Evolutionary conservation across 2,888 invertebrate genomes (phyloP).

Genomic region (Xanthia togata): DNA sequence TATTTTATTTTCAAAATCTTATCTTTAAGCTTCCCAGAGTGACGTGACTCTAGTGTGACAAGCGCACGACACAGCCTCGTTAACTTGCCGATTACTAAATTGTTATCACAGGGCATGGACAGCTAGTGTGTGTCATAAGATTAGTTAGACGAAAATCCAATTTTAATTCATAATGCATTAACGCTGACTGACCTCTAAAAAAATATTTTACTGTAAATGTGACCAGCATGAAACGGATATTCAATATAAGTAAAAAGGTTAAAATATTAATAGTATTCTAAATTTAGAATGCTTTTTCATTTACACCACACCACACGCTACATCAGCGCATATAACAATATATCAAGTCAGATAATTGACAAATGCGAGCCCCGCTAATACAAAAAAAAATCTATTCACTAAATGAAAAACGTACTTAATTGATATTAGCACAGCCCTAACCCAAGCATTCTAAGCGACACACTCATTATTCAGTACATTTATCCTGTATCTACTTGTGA

Average conservation of each 20-base stretch:
- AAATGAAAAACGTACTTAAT: conserved; percentile 1
- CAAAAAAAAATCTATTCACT: background rate
- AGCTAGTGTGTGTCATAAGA: background rate
- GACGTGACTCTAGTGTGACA: background rate
- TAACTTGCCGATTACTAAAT: background rate
- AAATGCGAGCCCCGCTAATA: background rate
- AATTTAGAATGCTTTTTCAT: too few species aligned
- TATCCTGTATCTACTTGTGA: conserved; percentile 73
- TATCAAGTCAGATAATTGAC: background rate
- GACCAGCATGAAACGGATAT: background rate
- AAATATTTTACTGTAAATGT: background rate
- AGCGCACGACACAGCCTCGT: background rate
- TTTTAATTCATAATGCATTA: background rate
- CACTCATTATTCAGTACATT: conserved; percentile 73
- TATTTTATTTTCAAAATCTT: background rate
- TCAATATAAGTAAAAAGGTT: background rate
- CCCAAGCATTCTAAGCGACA: conserved; percentile 56
- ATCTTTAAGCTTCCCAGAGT: too few species aligned
- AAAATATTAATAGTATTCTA: background rate
- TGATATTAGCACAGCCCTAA: conserved; percentile 63
- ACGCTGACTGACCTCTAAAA: background rate
- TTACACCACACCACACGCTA: background rate
- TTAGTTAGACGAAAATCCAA: background rate
- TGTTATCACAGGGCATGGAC: background rate
- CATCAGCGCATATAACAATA: background rate